Base-by-base conservation (phyloP, 2,797 vertebrate genomes). In the Pogonophryne albipinna region DNA sequence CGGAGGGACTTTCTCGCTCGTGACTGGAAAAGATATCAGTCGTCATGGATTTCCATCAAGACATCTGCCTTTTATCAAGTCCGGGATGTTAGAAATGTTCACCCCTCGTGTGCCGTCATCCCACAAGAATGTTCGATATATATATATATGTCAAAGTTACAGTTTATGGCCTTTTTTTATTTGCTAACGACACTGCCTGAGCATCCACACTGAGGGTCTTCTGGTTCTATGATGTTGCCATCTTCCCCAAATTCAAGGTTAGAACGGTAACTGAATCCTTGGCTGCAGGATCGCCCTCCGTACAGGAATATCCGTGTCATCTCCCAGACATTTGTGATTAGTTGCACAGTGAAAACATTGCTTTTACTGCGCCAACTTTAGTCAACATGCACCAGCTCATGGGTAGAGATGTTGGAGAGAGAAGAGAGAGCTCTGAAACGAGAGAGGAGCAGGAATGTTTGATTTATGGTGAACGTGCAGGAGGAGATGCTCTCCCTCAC, bases 11-110 rank as follows among this genome's bases (percentile, higher is more conserved):
- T 79, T 77, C 51, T 27, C 38, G 12, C 66, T 75, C 45, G 67
- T 68, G 87, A 90, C 71, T 86, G 88, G 80, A 47, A 86, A 92
- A 81, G 66, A 80, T 74, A 91, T 74, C 84, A 87, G 6, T 58
- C 82, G 15, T 80, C 82, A 45, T 87, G 83, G 83, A 81, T 91
- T 93, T 90, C 90, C 70, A 65, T 90, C 90, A 87, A 79, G 88
- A 88, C 93, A 94, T 95, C 93, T 95, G 93, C 82, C 83, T 95
- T 94, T 91, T 87, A 92, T 95, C 94, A 94, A 86, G 79, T 74
- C 81, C 87, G 74, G 85, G 89, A 92, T 94, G 94, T 86, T 87
- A 83, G 91, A 92, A 87, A 89, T 90, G 58, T 88, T 84, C 71
- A 80, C 85, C 64, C 76, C 79, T 70, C n/a, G 8, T 47, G 41